Base-by-base conservation (phyloP, 2,888 invertebrate species). In the Acronicta alni region DNA sequence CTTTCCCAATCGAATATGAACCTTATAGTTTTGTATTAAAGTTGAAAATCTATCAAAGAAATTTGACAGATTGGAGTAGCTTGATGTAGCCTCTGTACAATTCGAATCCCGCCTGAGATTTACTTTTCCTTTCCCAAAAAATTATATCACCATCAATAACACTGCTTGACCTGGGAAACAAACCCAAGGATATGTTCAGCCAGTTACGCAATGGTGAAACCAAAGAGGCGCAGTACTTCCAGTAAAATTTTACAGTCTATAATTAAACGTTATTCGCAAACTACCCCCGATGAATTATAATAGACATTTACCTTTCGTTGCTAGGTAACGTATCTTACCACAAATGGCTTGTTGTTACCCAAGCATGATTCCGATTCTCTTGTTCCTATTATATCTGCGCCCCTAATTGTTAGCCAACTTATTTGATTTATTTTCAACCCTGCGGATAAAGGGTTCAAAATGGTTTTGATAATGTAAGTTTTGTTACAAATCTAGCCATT, bases 381-480 rank as follows among this genome's bases (percentile, higher is more conserved):
- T 52, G 41, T 54, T 51, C 32, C 9, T n/a, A n/a, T 48, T 46
- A 39, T 42, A 16, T 45, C 30, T 37, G 37, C 3, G 7, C 17
- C 26, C 23, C 14, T 54, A 66, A 77, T 63, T 77, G 71, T 67
- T 59, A 23, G n/a, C 35, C 44, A 70, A 63, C 46, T 63, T 57
- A 9, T 51, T 38, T 59, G 66, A 74, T 73, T 70, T 70, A 67
- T 70, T 39, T 65, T 23, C 16, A 10, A 30, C 47, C 44, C 44
- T 47, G 17, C 1, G 9, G 20, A 32, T 18, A 37, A 52, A 30
- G 58, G 72, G 52, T 52, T 38, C 32, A 46, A 46, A 45, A 41
- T 32, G 39, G 46, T 41, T 54, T 32, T 41, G 43, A 52, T 48
- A 44, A 45, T 53, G 44, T 44, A 39, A 44, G 57, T 48, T 52